Conservation (phyloP, 2,113 vertebrate species). For the Drymodes brunneopygia region DNA sequence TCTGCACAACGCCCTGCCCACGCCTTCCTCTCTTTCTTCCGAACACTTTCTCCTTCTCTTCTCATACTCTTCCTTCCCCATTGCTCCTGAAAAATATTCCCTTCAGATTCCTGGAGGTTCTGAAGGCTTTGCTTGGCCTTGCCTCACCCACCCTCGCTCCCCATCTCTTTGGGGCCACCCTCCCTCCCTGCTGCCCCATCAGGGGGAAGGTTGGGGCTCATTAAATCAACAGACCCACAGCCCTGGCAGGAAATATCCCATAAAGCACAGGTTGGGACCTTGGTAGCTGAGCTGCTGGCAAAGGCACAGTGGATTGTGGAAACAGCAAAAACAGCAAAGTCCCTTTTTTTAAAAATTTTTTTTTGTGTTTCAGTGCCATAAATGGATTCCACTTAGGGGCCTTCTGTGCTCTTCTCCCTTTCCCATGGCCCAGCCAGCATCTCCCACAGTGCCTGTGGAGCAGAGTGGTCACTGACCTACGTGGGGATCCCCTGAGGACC, state of each 20-base stretch:
- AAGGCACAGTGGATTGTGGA: neutral
- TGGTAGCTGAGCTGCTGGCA: neutral
- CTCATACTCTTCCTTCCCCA: neutral
- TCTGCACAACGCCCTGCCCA: fast-evolving
- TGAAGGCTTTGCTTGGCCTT: neutral
- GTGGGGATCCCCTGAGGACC: neutral
- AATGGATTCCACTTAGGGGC: neutral
- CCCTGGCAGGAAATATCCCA: neutral
- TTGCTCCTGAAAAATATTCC: neutral
- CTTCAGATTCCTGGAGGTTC: neutral
- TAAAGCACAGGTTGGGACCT: neutral
- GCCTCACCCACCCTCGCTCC: neutral
- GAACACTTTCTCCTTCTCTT: neutral
- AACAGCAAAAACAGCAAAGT: neutral
- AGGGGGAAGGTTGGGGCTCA: neutral
- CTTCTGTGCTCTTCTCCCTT: neutral
- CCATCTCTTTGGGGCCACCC: neutral
- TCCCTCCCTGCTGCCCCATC: neutral
- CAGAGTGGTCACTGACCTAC: fast-evolving
- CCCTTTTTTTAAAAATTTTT: neutral
- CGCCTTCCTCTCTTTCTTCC: neutral
- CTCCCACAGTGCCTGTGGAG: fast-evolving
- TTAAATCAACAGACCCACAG: neutral
- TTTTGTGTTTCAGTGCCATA: neutral
- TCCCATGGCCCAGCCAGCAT: neutral